Conservation (phyloP, 2,888 invertebrate species). For the Pomacea canaliculata region DNA sequence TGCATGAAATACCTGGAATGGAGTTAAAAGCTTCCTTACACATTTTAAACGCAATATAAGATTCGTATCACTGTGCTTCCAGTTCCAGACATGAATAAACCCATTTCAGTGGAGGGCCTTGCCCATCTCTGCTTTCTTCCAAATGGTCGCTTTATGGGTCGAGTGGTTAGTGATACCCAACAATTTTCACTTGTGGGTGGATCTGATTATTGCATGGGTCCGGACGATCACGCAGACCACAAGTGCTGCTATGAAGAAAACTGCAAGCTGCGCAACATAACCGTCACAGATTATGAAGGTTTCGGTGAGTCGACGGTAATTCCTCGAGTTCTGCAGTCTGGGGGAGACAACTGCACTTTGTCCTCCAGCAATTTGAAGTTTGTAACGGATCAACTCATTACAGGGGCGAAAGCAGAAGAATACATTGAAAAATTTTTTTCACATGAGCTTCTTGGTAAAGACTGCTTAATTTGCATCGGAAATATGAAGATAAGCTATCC, state of each 20-base stretch:
- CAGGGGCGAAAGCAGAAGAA: constrained; percentile 36
- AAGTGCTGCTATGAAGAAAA: constrained; percentile 35
- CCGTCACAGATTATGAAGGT: constrained; percentile 26
- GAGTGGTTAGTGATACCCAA: not conserved
- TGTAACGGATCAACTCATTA: constrained; percentile 38
- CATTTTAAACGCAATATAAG: too few species aligned
- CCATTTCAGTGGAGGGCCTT: constrained; percentile 10
- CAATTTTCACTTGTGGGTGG: constrained; percentile 14
- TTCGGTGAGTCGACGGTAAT: constrained; percentile 29
- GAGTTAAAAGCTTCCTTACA: too few species aligned
- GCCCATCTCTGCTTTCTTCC: constrained; percentile 25
- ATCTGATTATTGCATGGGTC: constrained; percentile 16
- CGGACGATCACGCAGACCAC: constrained; percentile 19
- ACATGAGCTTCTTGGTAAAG: constrained; percentile 21
- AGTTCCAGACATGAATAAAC: constrained; percentile 11
- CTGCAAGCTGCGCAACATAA: constrained; percentile 27
- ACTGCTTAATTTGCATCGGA: constrained; percentile 35
- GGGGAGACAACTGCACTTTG: constrained; percentile 43
- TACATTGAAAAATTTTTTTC: constrained; percentile 40
- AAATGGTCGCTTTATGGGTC: constrained; percentile 20
- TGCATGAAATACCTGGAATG: too few species aligned
- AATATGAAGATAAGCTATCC: constrained; percentile 29
- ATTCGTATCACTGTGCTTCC: not conserved
- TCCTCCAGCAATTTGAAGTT: constrained; percentile 36
- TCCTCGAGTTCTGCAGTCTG: constrained; percentile 37